These are phyloP conservation scores for Lordiphosa fenestrarum DNA, from an alignment of 2,888 invertebrate genomes.

Conservation along the genomic window DNA sequence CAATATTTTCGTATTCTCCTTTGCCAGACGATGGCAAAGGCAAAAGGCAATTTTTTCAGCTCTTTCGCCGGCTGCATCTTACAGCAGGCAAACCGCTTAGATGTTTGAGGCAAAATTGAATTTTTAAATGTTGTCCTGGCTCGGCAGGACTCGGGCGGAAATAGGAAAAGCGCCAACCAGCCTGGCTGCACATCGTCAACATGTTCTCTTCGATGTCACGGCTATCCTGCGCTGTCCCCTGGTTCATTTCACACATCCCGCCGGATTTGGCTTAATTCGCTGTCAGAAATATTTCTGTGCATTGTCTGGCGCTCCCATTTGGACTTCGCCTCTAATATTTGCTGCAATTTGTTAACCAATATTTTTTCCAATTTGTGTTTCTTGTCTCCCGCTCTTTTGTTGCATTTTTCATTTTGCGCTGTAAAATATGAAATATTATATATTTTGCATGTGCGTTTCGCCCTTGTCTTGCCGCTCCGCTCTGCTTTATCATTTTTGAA, in stretches of 20 bases:
- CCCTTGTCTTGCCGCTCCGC: slow-evolving; percentile 31
- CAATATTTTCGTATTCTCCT: slow-evolving; percentile 13
- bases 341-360: slow-evolving; percentile 69
- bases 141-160: slow-evolving; percentile 53
- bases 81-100: slow-evolving; percentile 42
- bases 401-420: slow-evolving; percentile 67
- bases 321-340: slow-evolving; percentile 70
- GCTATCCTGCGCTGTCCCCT: too few relatives aligned
- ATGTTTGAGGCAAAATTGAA: slow-evolving; percentile 67
- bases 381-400: slow-evolving; percentile 64
- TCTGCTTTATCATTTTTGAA: slow-evolving; percentile 16
- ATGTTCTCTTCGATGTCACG: slow-evolving; percentile 26
- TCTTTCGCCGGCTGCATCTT: slow-evolving; percentile 42
- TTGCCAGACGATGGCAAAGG: slow-evolving; percentile 9
- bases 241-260: slow-evolving; percentile 17
- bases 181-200: slow-evolving; percentile 61
- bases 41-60: slow-evolving; percentile 58
- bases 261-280: slow-evolving; percentile 62
- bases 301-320: slow-evolving; percentile 51
- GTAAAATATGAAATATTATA: slow-evolving; percentile 72
- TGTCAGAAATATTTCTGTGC: slow-evolving; percentile 58
- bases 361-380: slow-evolving; percentile 63
- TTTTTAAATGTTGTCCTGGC: slow-evolving; percentile 73
- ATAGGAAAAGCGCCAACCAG: slow-evolving; percentile 53
- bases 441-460: slow-evolving; percentile 66